Evolutionary conservation across 2,113 vertebrate genomes (phyloP).

Genomic region (Cyphomyrus discorhynchus): DNA sequence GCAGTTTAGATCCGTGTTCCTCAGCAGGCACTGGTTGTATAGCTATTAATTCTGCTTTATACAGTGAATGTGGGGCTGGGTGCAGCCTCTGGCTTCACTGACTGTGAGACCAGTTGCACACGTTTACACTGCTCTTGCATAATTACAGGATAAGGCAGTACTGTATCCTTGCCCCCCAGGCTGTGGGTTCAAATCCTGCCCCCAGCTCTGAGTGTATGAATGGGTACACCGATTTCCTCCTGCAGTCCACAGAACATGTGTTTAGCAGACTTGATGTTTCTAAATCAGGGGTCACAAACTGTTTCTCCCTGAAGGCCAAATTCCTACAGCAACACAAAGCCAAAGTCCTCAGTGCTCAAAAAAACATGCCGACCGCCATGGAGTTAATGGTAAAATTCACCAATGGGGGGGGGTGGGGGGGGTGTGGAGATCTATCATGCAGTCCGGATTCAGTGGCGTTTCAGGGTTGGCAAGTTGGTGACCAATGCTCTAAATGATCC

Average conservation of each 20-base stretch:
- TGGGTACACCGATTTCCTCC: background rate
- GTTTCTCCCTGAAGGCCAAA: background rate
- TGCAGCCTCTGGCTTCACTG: background rate
- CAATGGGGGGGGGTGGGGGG: no score
- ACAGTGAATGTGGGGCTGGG: background rate
- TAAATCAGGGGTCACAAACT: background rate
- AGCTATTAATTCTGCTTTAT: background rate
- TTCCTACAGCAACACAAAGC: background rate
- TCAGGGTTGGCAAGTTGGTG: background rate
- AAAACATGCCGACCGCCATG: background rate
- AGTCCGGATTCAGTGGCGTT: background rate
- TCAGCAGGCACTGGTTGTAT: background rate
- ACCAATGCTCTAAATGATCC: background rate
- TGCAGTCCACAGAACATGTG: background rate
- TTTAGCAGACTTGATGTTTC: background rate
- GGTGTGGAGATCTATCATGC: background rate
- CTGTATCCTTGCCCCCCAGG: background rate
- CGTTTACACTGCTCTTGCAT: background rate
- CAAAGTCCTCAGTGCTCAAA: background rate
- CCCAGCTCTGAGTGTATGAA: background rate
- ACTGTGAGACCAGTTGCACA: background rate
- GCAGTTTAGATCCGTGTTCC: background rate
- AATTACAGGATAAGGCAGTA: background rate
- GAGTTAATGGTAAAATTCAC: background rate
- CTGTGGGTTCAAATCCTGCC: background rate